These are phyloP conservation scores for Lasius fuliginosus DNA, from an alignment of 2,888 invertebrate species.

Conservation along the genomic window DNA sequence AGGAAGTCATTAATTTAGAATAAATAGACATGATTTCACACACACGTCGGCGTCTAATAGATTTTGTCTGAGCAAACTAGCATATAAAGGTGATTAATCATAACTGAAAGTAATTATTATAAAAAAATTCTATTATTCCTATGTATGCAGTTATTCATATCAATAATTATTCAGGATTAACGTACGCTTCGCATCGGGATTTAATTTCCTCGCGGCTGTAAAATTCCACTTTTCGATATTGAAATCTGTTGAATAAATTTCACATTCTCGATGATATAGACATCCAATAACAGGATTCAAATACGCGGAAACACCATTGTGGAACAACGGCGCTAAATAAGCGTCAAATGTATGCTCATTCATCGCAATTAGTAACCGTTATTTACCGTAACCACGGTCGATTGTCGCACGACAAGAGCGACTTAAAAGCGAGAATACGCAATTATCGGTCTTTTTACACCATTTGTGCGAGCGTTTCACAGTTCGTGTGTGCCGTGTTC, in stretches of 20 bases:
- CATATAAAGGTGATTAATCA: neutral
- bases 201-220: neutral
- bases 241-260: neutral
- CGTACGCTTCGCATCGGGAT: neutral
- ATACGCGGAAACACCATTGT: neutral
- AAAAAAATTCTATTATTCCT: neutral
- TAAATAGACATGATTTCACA: neutral
- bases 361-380: slow-evolving; percentile 1
- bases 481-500: too few relatives aligned
- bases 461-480: neutral
- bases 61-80: neutral
- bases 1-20: neutral
- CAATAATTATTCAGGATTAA: neutral
- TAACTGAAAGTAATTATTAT: neutral
- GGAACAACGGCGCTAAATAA: neutral
- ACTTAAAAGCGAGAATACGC: neutral
- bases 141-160: neutral
- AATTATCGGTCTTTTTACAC: neutral
- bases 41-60: neutral
- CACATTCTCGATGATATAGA: neutral
- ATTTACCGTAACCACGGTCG: neutral
- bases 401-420: neutral
- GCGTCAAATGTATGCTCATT: neutral
- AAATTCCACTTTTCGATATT: neutral
- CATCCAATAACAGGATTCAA: neutral